Evolutionary conservation across 1,140 invertebrate genomes (phyloP), one percentile per base, ranked within the genome.

Genomic region (Drosophila triauraria): DNA sequence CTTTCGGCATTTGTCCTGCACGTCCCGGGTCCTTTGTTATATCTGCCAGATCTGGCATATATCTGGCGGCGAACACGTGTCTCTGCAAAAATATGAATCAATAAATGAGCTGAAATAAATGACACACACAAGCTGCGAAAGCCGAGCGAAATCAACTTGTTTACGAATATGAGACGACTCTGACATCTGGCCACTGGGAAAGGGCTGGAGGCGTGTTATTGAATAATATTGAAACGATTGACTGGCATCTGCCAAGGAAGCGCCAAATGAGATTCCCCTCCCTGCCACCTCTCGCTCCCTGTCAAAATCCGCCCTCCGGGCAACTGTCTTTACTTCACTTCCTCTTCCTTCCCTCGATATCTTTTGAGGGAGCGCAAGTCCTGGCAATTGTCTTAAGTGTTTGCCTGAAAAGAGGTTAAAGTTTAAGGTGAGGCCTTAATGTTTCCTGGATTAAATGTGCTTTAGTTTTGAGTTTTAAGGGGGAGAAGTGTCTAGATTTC

Each of bases 101-200:
- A 85, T 85, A 88, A 87, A 87, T 82, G 76, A 82, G 68, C 78
- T 74, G 72, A 87, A 56, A 82, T 69, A 85, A 78, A 69, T 81
- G 78, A 80, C 68, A 77, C 82, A 84, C 32, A 74, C 78, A 85
- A 57, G 82, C 78, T 81, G 78, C 30, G 30, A 32, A 32, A 32
- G 30, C 47, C 43, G 72, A 51, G 47, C 44, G 53, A 79, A 74
- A 77, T 87, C 64, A 77, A 74, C 62, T 65, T 81, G 82, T 78
- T 85, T 81, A 85, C 78, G 80, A 74, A 88, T 80, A 86, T 83
- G 68, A 77, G 76, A 65, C 56, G 53, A 38, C 35, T 77, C 67
- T 67, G 67, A 87, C 83, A 86, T 80, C 76, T 87, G 75, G 75
- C 57, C 51, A 30, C 25, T 38, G 43, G 30, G 57, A 43, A n/a